Base-by-base conservation (phyloP, 2,797 vertebrate species). In the Phaenicophaeus curvirostris region DNA sequence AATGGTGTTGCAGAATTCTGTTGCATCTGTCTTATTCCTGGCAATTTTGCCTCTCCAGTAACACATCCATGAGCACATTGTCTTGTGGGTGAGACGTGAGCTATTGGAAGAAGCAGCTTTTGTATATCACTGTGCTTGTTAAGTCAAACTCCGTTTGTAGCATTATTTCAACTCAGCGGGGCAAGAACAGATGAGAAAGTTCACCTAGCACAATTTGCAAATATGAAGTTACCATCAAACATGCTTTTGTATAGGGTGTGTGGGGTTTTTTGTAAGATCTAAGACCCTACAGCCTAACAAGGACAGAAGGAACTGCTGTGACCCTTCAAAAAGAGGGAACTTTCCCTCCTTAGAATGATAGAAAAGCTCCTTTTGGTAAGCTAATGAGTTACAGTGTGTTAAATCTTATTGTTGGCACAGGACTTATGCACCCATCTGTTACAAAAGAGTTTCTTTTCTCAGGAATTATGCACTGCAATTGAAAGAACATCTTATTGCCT, bases 311-410 rank as follows among this genome's bases (percentile, higher is more conserved):
- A 90, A 65, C 54, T 80, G 24, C 75, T 83, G 15, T 79, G 41
- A 87, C 58, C 54, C 55, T 92, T 89, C 65, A 85, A 83, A 93
- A 87, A 91, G 30, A 85, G 50, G 68, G 61, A 94, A 91, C 61
- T 92, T 87, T 75, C 35, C 51, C 37, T 80, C 77, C 57, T 90
- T 68, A 72, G 16, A 77, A 68, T 87, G 46, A 85, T 54, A 54
- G 72, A 91, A 68, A 24, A 85, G 42, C 81, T 95, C 17, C 0
- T 94, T 94, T 94, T 83, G 61, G 18, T 93, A 83, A 95, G 71
- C 63, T 94, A 73, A 89, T 90, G 81, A 93, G 86, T 92, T 72
- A 85, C 63, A 65, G 58, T 74, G 35, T 87, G 82, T 67, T 95
- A 90, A 87, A 80, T 67, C 92, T 90, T 93, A 77, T 14, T 87